These are phyloP conservation scores for Drosophila grimshawi DNA, from an alignment of 1,140 invertebrate species.

Conservation along the genomic window DNA sequence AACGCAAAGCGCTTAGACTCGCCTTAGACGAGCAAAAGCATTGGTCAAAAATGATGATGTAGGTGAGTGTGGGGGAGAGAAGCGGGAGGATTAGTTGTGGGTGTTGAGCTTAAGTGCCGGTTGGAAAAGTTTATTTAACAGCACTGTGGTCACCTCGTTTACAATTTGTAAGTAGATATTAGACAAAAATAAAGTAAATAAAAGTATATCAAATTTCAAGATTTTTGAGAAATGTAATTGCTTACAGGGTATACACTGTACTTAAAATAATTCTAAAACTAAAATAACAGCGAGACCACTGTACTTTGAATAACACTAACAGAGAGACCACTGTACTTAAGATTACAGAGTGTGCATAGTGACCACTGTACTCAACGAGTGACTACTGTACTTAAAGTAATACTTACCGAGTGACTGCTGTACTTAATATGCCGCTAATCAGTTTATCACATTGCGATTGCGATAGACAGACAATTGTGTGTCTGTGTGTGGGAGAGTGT, in stretches of 20 bases:
- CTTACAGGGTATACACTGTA: no score
- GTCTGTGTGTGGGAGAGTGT: not conserved
- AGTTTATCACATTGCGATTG: constrained; percentile 39
- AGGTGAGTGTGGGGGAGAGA: not conserved
- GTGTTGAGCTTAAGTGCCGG: constrained; percentile 63
- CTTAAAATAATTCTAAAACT: no score
- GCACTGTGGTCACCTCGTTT: not conserved
- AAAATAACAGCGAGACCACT: no score
- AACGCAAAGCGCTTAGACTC: constrained; percentile 68
- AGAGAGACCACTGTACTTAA: no score
- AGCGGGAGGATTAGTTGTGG: not conserved
- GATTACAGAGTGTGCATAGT: no score
- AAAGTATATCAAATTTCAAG: no score
- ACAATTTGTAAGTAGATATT: no score
- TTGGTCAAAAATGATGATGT: constrained; percentile 22
- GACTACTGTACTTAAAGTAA: not conserved
- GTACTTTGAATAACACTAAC: no score
- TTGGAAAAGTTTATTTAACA: constrained; percentile 43
- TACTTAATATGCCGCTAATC: constrained; percentile 44
- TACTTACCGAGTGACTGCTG: not conserved
- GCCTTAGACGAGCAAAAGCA: constrained; percentile 1
- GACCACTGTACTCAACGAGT: no score
- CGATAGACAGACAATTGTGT: constrained; percentile 10
- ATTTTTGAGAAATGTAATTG: no score
- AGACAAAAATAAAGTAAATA: no score